Evolutionary conservation across 2,888 invertebrate species (phyloP), one percentile per base, ranked within the genome.

Genomic region (Vanessa cardui): DNA sequence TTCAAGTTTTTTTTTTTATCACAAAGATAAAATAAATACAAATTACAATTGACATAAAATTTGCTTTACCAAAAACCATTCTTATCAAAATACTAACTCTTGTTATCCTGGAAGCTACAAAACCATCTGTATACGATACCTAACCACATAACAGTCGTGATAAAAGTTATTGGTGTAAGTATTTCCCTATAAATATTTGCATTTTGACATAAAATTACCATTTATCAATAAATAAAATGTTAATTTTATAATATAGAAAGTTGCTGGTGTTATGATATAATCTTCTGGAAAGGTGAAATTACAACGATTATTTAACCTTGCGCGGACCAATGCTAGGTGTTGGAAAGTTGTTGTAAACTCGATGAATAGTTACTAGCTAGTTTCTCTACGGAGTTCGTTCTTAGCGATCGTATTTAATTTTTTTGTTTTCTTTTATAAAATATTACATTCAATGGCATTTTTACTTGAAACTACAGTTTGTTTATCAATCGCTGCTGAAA

Each of bases 241-340:
- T 67, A 72, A 74, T 74, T 73, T 73, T 69, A 77, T 74, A 68
- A 66, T 70, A 72, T 82, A 83, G 87, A 91, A 92, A 90, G 90
- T 85, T 82, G 81, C 78, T 75, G 73, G 72, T 72, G 73, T 72
- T 78, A 77, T 88, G 87, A 86, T 85, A 84, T 89, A 89, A 90
- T 64, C 72, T 79, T 83, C 84, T 88, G 86, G 86, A 89, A 84
- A 90, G 87, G 89, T 90, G 88, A 90, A 89, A 90, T 83, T 81
- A 80, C 78, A 75, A 76, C 75, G 77, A 80, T 82, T 82, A 78
- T 80, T 79, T 84, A 80, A 83, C 83, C 82, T 84, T 84, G 81
- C 73, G 68, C 45, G 54, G 18, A n/a, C 71, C 62, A 69, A 66
- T 68, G 71, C 71, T 66, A 73, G 75, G 76, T 77, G 78, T 78